These are phyloP conservation scores for Rotaria magnacalcarata DNA, from an alignment of 2,888 invertebrate species.

Conservation along the genomic window DNA sequence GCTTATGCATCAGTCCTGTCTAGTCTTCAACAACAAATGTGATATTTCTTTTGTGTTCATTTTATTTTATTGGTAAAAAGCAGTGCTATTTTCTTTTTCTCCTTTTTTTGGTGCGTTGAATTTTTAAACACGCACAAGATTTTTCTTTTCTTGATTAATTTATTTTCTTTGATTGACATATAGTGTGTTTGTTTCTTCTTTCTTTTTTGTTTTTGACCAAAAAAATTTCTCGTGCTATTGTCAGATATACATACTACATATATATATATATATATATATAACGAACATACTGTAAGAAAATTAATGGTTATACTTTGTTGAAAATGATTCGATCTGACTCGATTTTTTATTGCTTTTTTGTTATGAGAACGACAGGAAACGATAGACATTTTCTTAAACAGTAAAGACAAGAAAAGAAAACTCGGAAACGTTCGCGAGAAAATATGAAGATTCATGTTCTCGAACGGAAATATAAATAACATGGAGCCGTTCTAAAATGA, in stretches of 20 bases:
- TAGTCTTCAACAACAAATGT: constrained; percentile 11
- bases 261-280: background rate
- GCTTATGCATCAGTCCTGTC: background rate
- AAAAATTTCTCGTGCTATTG: background rate
- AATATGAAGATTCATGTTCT: background rate
- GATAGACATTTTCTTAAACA: background rate
- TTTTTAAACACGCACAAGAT: background rate
- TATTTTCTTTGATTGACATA: background rate
- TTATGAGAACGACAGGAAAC: background rate
- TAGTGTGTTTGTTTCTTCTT: background rate
- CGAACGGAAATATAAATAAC: background rate
- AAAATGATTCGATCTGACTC: background rate
- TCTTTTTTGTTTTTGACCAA: background rate
- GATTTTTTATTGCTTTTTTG: background rate
- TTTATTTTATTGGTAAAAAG: background rate
- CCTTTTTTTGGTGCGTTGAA: background rate
- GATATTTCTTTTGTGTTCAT: background rate
- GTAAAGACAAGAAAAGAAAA: background rate
- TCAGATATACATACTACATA: background rate
- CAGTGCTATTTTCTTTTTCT: background rate
- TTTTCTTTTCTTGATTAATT: background rate
- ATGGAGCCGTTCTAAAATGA: background rate
- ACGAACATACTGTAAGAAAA: background rate
- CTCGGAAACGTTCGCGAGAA: background rate
- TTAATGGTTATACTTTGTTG: background rate